phyloP scores from a whole-genome alignment of 2,888 invertebrate species.

The Erpobdella octoculata region DNA sequence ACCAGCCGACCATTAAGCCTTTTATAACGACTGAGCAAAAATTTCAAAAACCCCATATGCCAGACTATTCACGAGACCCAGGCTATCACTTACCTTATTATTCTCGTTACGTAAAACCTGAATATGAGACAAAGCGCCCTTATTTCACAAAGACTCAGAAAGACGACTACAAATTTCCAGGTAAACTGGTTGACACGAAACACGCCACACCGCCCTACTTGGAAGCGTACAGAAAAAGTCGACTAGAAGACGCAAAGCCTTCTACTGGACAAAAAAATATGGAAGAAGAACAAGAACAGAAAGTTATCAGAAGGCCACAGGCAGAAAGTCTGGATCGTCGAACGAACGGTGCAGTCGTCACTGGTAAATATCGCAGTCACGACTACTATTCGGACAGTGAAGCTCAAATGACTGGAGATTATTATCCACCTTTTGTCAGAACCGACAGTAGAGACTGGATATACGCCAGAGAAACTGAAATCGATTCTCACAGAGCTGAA shows the following conservation, averaged over 20 bases:
- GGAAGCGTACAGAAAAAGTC: neutral
- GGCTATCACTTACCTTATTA: neutral
- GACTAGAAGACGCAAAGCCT: neutral
- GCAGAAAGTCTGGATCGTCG: slow-evolving; percentile 21
- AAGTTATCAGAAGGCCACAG: neutral
- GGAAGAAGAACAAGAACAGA: neutral
- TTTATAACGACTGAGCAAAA: neutral
- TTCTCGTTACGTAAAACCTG: neutral
- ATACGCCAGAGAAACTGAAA: neutral
- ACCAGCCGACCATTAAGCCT: neutral
- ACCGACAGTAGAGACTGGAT: neutral
- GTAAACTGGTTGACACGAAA: neutral
- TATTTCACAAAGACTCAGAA: neutral
- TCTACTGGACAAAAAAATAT: neutral
- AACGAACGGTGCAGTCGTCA: neutral
- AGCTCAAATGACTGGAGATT: slow-evolving; percentile 16
- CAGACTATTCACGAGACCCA: neutral
- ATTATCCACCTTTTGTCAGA: neutral
- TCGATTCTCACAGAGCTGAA: neutral
- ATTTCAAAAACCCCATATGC: neutral
- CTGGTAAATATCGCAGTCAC: slow-evolving; percentile 16
- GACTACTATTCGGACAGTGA: slow-evolving; percentile 38
- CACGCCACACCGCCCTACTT: neutral
- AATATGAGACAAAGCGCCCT: neutral
- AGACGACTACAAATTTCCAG: slow-evolving; percentile 5